phyloP scores from a whole-genome alignment of 2,113 vertebrate genomes.

The Dinomys branickii region DNA sequence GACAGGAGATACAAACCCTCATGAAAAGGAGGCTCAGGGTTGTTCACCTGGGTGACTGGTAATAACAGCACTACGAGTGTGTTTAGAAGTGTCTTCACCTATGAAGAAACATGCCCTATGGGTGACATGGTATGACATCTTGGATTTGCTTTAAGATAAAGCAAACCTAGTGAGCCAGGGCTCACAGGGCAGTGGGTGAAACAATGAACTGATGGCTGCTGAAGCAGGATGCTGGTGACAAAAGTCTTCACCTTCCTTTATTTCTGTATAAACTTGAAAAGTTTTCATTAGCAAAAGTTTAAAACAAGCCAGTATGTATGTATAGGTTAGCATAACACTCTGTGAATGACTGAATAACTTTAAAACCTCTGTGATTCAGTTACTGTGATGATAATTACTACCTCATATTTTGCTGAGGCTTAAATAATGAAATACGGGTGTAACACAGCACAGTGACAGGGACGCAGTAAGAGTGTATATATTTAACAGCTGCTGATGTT shows the following conservation, averaged over 20 bases:
- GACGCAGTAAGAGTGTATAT: neutral
- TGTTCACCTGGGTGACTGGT: neutral
- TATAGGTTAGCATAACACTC: neutral
- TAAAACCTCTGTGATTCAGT: neutral
- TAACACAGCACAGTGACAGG: neutral
- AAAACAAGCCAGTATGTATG: neutral
- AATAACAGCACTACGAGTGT: neutral
- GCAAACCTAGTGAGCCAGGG: too few relatives aligned
- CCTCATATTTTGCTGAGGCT: neutral
- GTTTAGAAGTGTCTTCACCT: neutral
- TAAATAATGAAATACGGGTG: neutral
- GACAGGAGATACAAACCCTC: neutral
- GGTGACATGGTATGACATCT: neutral
- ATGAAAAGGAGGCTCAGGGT: neutral
- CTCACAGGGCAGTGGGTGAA: neutral
- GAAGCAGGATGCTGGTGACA: neutral
- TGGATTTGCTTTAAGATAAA: neutral
- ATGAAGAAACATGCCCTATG: neutral
- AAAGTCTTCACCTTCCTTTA: neutral
- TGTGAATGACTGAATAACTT: neutral
- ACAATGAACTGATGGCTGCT: neutral
- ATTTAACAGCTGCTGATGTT: neutral
- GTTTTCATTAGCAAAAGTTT: constrained; percentile 4
- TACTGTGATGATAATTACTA: neutral
- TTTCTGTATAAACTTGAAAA: neutral